These are phyloP conservation scores for Stegodyphus dumicola DNA, from an alignment of 1,140 invertebrate species.

Conservation along the genomic window DNA sequence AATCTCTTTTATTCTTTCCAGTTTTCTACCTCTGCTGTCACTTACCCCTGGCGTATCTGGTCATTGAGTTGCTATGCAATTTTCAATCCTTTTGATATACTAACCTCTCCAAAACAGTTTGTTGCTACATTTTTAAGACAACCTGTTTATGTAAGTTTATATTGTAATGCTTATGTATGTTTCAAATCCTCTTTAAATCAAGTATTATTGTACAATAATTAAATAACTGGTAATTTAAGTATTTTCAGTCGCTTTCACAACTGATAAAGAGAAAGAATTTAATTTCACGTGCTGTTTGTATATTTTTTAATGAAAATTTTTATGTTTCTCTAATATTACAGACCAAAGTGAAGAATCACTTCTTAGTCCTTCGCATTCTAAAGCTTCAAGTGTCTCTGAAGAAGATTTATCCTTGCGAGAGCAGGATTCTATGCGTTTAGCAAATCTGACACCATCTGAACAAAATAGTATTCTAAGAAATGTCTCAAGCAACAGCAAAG, in stretches of 20 bases:
- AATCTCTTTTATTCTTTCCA: too few relatives aligned
- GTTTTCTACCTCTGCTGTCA: too few relatives aligned
- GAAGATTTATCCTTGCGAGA: conserved; percentile 45
- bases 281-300: neutral
- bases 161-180: too few relatives aligned
- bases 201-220: too few relatives aligned
- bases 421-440: conserved; percentile 31
- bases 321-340: neutral
- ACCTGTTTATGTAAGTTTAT: too few relatives aligned
- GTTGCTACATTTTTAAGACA: too few relatives aligned
- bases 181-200: too few relatives aligned
- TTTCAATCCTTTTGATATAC: too few relatives aligned
- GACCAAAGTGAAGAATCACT: conserved; percentile 55
- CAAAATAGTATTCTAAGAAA: conserved; percentile 64
- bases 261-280: too few relatives aligned
- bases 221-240: neutral
- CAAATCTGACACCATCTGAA: conserved; percentile 38
- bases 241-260: neutral
- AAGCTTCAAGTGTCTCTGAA: conserved; percentile 25
- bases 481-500: conserved; percentile 76
- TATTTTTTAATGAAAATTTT: neutral
- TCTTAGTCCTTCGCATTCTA: conserved; percentile 39
- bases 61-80: too few relatives aligned
- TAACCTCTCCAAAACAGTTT: too few relatives aligned
- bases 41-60: too few relatives aligned